phyloP scores from a whole-genome alignment of 2,797 vertebrate species.

The Ambastaia sidthimunki region DNA sequence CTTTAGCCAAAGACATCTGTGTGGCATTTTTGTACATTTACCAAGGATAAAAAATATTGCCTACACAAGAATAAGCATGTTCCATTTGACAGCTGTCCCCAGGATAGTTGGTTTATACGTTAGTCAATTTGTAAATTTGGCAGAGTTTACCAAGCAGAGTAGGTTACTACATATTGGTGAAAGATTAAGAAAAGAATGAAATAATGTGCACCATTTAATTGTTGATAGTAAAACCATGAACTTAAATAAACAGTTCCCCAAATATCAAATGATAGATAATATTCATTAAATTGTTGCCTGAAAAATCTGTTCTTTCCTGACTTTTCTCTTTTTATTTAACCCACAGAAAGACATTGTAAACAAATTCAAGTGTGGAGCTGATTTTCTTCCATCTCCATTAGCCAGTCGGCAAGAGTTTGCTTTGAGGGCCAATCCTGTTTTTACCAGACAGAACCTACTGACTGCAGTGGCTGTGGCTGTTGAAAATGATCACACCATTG shows the following conservation, averaged over 20 bases:
- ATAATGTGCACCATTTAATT: too few species aligned
- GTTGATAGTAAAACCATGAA: too few species aligned
- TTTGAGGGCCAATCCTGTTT: slow-evolving; percentile 53
- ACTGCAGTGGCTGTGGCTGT: slow-evolving; percentile 86
- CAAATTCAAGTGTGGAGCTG: slow-evolving; percentile 73
- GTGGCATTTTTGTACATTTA: neutral
- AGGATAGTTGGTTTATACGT: too few species aligned
- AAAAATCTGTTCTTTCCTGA: neutral
- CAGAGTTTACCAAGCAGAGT: too few species aligned
- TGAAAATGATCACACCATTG: slow-evolving; percentile 87
- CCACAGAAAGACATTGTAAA: slow-evolving; percentile 70
- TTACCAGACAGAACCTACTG: slow-evolving; percentile 66
- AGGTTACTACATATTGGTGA: too few species aligned
- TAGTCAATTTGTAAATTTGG: too few species aligned
- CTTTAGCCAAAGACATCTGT: too few species aligned
- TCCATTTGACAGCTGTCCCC: too few species aligned
- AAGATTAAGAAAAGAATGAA: too few species aligned
- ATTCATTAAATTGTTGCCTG: neutral
- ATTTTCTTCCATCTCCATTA: slow-evolving; percentile 87
- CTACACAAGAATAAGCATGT: too few species aligned
- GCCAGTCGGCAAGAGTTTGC: slow-evolving; percentile 83
- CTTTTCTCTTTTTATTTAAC: neutral
- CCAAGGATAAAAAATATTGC: neutral
- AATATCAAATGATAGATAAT: too few species aligned
- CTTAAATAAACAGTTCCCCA: too few species aligned